These are phyloP conservation scores for Caenorhabditis brenneri DNA, from an alignment of 1,140 invertebrate genomes.

Conservation along the genomic window DNA sequence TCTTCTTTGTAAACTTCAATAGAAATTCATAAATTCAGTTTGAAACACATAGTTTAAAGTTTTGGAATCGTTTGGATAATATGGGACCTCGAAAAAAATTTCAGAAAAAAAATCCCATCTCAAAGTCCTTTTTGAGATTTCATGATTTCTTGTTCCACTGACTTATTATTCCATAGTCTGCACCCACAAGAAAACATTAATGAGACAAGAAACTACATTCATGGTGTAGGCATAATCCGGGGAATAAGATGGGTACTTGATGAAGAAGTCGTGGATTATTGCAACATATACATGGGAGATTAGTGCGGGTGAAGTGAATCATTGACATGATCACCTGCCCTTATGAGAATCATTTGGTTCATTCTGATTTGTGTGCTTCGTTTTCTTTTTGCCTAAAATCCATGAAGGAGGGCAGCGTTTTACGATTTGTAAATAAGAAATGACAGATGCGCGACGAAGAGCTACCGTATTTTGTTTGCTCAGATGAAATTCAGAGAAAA, in stretches of 20 bases:
- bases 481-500: background rate
- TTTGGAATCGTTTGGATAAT: too few species aligned
- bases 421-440: constrained; percentile 19
- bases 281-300: constrained; percentile 18
- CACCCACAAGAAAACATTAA: too few species aligned
- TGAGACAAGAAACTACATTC: too few species aligned
- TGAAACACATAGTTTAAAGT: too few species aligned
- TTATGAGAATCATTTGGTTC: background rate
- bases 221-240: background rate
- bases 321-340: constrained; percentile 18
- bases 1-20: too few species aligned
- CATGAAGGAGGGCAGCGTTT: too few species aligned
- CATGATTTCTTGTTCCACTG: too few species aligned
- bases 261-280: background rate
- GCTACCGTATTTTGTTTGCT: background rate
- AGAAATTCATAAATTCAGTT: too few species aligned
- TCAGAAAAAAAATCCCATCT: too few species aligned
- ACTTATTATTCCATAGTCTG: too few species aligned
- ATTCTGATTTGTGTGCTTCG: background rate
- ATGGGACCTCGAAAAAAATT: too few species aligned
- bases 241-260: background rate
- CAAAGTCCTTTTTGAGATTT: background rate
- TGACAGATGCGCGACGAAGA: background rate
- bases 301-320: constrained; percentile 29
- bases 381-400: background rate